Percentiles rank a stretch among this genome's conserved stretches.
Evolutionary conservation across 2,113 vertebrate genomes (phyloP).

Genomic region (Elaphurus davidianus): DNA sequence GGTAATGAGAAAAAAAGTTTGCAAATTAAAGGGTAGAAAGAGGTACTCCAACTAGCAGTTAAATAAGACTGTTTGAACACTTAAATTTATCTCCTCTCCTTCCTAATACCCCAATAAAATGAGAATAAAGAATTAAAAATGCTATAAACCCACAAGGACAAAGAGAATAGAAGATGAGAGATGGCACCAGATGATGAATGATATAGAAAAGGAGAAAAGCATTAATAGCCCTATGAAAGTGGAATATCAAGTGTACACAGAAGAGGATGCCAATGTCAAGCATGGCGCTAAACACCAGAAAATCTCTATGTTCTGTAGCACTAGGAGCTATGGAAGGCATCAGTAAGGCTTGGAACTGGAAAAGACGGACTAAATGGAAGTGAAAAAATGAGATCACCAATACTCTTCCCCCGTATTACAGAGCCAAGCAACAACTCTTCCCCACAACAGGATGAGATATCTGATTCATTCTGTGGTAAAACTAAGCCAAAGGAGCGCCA

Average conservation of each 20-base stretch:
- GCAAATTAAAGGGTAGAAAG: slow-evolving; percentile 33
- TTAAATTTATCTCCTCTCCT: not conserved
- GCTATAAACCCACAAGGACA: slow-evolving; percentile 22
- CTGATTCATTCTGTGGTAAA: not conserved
- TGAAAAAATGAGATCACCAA: not conserved
- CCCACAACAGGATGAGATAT: not conserved
- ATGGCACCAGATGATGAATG: not conserved
- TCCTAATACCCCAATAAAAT: slow-evolving; percentile 1
- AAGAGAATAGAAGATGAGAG: slow-evolving; percentile 4
- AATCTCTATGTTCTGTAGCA: not conserved
- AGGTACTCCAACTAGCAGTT: not conserved
- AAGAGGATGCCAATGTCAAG: not conserved
- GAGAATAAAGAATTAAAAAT: slow-evolving; percentile 29
- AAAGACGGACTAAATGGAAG: not conserved
- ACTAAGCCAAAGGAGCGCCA: not conserved
- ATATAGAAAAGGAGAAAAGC: not conserved
- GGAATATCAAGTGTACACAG: not conserved
- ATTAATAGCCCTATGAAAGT: not conserved
- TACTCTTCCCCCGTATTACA: not conserved
- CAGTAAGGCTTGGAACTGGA: not conserved
- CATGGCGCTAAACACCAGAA: not conserved
- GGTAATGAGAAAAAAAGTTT: not conserved
- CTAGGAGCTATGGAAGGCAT: not conserved
- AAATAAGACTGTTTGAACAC: not conserved
- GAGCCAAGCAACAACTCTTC: not conserved